A percentile compares a stretch with the other conserved stretches of the same genome.
Conservation (phyloP, 2,113 vertebrate genomes). For the Arenaria interpres region DNA sequence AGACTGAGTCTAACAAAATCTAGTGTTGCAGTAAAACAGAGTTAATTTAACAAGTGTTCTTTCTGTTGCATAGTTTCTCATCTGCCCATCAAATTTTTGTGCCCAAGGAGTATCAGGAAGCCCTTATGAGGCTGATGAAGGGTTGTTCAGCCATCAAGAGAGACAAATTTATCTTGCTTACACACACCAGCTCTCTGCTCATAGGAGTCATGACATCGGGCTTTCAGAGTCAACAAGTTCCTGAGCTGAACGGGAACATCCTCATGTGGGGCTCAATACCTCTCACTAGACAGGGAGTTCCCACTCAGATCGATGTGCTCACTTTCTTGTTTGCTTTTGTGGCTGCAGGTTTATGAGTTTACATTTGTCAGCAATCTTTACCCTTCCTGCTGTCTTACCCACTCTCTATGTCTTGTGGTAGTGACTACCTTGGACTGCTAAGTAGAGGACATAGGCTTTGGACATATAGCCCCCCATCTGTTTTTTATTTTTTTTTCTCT, state of each 20-base stretch:
- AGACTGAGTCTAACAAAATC: neutral
- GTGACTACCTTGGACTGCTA: neutral
- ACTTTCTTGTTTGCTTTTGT: neutral
- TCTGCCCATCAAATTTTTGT: neutral
- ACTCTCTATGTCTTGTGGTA: neutral
- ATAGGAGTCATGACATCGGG: neutral
- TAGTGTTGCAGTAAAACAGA: neutral
- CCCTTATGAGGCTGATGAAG: neutral
- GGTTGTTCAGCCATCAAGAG: neutral
- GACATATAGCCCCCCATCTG: accelerated
- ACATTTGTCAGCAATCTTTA: neutral
- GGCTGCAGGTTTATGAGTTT: neutral
- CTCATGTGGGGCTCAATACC: neutral
- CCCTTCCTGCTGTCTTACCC: neutral
- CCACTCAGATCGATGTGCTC: neutral
- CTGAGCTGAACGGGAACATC: neutral
- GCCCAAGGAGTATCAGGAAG: neutral
- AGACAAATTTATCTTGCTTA: neutral
- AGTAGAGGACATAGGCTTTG: neutral
- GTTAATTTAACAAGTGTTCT: neutral
- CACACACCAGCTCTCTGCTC: neutral
- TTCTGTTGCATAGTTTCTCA: neutral
- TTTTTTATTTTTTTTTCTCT: neutral
- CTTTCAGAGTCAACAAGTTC: neutral
- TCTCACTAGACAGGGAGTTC: neutral